Base-by-base conservation (phyloP, 2,888 invertebrate species). In the Lasiommata megera region DNA sequence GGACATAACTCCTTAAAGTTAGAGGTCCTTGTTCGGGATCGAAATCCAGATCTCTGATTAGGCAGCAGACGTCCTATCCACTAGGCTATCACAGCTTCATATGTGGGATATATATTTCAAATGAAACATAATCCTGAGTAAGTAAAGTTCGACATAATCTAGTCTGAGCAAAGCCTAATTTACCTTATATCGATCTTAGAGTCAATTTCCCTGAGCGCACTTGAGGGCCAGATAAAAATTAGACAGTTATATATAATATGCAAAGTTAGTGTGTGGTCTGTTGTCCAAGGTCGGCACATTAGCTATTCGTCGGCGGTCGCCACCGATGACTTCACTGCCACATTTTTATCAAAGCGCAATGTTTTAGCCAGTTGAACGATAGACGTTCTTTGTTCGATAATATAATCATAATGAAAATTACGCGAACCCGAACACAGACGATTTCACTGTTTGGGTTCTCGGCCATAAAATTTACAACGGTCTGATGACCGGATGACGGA, bases 201-300 rank as follows among this genome's bases (percentile, higher is more conserved):
- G 16, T 37, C 31, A 18, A 47, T 48, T 48, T 53, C 37, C 9
- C 14, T 48, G 8, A 16, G 48, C 36, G 23, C 23, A 48, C 48
- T 52, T 47, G 40, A n/a, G 36, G 50, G 8, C 50, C 40, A 58
- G 57, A 58, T 60, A 60, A 60, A 60, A 59, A 62, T 60, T 60
- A 57, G 51, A 52, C 50, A 58, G 59, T 56, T 57, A 47, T 43
- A 50, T 37, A 58, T 62, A 56, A 60, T 58, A 40, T 56, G 58
- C 53, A 61, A 58, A 56, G 64, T 65, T 64, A 54, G 68, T 60
- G 67, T 70, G 68, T 68, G 71, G 70, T 68, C 68, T 60, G 64
- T 52, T 62, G 60, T 60, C 66, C 77, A 78, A 77, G 79, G 79
- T 71, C 73, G 63, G 48, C 63, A 56, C 70, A 69, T 69, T 72